These are phyloP conservation scores for Crotalus adamanteus DNA, from an alignment of 2,797 vertebrate genomes.

Conservation along the genomic window DNA sequence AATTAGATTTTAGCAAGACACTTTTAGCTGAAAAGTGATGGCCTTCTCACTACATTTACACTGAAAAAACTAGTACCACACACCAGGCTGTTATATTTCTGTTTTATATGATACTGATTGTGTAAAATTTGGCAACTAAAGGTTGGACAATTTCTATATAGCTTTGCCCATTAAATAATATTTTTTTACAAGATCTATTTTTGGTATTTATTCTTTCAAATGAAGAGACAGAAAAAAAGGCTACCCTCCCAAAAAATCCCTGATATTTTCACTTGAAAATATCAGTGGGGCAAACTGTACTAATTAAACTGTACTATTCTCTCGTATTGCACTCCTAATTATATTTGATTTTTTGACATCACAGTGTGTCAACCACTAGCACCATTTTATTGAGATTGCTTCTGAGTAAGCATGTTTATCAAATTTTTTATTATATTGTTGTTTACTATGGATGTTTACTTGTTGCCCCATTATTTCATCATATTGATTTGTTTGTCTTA, in stretches of 20 bases:
- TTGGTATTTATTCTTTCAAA: neutral
- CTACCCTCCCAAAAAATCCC: neutral
- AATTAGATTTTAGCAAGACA: neutral
- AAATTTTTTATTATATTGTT: neutral
- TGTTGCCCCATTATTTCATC: neutral
- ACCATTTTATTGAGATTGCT: neutral
- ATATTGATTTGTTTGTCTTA: neutral
- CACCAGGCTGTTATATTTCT: neutral
- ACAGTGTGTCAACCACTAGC: neutral
- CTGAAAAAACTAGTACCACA: neutral
- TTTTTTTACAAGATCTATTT: neutral
- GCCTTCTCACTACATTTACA: neutral
- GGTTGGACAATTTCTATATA: neutral
- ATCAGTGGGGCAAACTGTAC: neutral
- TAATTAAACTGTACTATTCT: neutral
- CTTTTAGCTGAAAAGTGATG: neutral
- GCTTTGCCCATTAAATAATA: neutral
- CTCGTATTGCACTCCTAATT: neutral
- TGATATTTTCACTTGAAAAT: no score
- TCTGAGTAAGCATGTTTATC: neutral
- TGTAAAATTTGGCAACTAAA: neutral
- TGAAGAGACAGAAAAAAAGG: neutral
- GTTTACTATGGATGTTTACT: neutral
- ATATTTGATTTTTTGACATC: neutral
- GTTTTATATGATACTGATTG: neutral